Evolutionary conservation across 2,113 vertebrate genomes (phyloP).

Genomic region (Drymodes brunneopygia): DNA sequence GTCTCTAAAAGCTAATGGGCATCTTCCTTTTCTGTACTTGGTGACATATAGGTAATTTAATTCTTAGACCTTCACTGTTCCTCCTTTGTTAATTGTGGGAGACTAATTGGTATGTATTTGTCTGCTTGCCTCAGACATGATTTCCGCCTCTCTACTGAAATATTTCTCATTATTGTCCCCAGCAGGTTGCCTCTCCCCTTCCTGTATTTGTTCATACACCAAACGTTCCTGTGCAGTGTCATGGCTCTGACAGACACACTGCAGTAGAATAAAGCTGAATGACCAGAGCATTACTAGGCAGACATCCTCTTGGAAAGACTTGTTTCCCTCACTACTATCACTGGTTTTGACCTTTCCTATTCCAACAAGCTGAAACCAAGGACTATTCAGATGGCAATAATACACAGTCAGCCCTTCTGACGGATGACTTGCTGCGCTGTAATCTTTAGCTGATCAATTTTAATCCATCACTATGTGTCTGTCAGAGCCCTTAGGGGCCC

Average conservation of each 20-base stretch:
- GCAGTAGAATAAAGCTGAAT: background rate
- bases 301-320: background rate
- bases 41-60: conserved; percentile 20
- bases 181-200: conserved; percentile 41
- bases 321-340: background rate
- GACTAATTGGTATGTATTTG: conserved; percentile 33
- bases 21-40: background rate
- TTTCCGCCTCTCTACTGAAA: conserved; percentile 21
- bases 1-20: background rate
- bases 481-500: background rate
- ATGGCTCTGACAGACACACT: background rate
- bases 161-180: conserved; percentile 46
- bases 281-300: background rate
- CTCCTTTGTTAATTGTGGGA: conserved; percentile 13
- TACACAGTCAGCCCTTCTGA: background rate
- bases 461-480: background rate
- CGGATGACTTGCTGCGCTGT: background rate
- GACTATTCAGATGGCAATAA: background rate
- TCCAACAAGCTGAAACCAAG: background rate
- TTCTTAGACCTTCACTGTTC: background rate
- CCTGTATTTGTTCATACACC: conserved; percentile 27
- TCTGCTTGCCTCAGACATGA: conserved; percentile 23
- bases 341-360: background rate
- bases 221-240: conserved; percentile 1
- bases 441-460: background rate